A percentile compares a stretch with the other conserved stretches of the same genome.
Conservation (phyloP, 2,113 vertebrate genomes). For the Aviceda subcristata region DNA sequence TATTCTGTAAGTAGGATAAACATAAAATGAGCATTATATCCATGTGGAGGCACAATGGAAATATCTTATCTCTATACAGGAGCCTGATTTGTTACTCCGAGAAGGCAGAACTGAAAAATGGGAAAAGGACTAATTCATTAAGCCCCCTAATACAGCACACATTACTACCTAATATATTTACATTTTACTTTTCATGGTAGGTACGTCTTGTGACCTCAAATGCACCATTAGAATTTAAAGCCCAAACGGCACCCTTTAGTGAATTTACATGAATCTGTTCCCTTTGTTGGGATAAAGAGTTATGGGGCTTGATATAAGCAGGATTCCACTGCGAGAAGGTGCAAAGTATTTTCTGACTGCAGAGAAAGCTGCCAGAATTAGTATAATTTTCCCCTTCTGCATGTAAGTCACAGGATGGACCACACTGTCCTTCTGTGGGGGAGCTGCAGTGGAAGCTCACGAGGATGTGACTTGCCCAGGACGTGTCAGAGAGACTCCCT, state of each 20-base stretch:
- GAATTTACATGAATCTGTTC: neutral
- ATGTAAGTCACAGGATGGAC: neutral
- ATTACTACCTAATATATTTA: neutral
- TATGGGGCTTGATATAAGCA: neutral
- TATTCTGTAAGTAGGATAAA: neutral
- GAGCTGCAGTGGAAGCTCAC: neutral
- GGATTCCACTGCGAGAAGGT: neutral
- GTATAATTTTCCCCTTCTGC: neutral
- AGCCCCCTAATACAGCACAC: neutral
- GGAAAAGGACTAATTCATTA: neutral
- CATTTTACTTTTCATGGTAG: neutral
- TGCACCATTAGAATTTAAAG: neutral
- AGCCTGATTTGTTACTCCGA: neutral
- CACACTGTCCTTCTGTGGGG: neutral
- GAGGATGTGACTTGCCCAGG: neutral
- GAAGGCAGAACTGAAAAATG: neutral
- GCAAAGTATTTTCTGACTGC: neutral
- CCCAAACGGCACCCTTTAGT: neutral
- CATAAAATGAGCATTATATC: neutral
- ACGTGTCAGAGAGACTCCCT: neutral
- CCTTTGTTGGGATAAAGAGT: neutral
- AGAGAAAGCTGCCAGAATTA: neutral
- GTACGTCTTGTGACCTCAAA: neutral
- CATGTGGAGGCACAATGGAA: neutral
- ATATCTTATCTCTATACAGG: neutral